phyloP scores from a whole-genome alignment of 1,140 invertebrate species.

The silkworm (Bombyx mori) region ASM3026992v2 NC_085118.1:1039001-1039500 shows the following conservation, averaged over 20 bases:
- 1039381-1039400: constrained; percentile 46
- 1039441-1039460: constrained; percentile 50
- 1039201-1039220: too few species aligned
- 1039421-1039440: constrained; percentile 34
- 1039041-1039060: too few species aligned
- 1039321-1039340: constrained; percentile 57
- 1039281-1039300: constrained; percentile 27
- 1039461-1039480: constrained; percentile 48
- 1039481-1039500: constrained; percentile 34
- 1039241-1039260: not conserved
- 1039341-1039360: constrained; percentile 28
- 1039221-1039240: too few species aligned
- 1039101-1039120: too few species aligned
- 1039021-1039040: too few species aligned
- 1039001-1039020: too few species aligned
- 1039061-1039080: too few species aligned
- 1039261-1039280: not conserved
- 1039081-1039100: too few species aligned
- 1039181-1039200: too few species aligned
- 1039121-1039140: too few species aligned
- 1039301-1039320: constrained; percentile 44
- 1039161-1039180: too few species aligned
- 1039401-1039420: constrained; percentile 32
- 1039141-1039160: too few species aligned
- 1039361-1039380: constrained; percentile 23